These are phyloP conservation scores for Oscheius sp. DNA, from an alignment of 2,888 invertebrate genomes.

Conservation along the genomic window DNA sequence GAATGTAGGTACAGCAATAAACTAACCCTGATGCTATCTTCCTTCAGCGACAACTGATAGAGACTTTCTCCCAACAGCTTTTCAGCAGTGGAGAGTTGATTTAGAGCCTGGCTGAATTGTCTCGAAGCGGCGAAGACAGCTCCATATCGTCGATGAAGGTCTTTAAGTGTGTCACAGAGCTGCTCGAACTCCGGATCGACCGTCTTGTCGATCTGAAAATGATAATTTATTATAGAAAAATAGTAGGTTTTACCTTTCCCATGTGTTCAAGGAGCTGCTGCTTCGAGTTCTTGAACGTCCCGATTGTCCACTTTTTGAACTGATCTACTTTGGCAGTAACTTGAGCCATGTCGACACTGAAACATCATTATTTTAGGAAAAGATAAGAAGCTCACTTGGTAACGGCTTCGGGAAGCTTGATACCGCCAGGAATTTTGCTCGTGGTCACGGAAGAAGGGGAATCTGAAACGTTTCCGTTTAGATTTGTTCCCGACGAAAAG, in stretches of 20 bases:
- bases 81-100: constrained; percentile 86
- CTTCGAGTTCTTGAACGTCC: constrained; percentile 96
- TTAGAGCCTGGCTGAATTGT: constrained; percentile 88
- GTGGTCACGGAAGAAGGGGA: neutral
- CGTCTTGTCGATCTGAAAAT: constrained; percentile 74
- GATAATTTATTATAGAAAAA: neutral
- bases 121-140: constrained; percentile 87
- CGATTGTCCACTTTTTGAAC: constrained; percentile 95
- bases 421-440: constrained; percentile 8
- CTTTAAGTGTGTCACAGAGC: constrained; percentile 90
- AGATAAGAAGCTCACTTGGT: constrained; percentile 36
- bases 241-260: constrained; percentile 80
- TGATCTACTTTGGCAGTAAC: constrained; percentile 84
- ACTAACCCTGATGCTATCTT: constrained; percentile 85
- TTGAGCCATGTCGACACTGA: constrained; percentile 53
- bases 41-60: constrained; percentile 93
- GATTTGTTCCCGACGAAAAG: too few species aligned
- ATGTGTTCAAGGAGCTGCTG: constrained; percentile 95
- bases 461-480: neutral
- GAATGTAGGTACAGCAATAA: too few species aligned
- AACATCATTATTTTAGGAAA: neutral
- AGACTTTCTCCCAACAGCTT: constrained; percentile 92
- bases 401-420: constrained; percentile 41
- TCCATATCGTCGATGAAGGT: constrained; percentile 77
- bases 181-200: constrained; percentile 86